These are phyloP conservation scores for Poecilia velifera DNA, from an alignment of 2,797 vertebrate species.

Conservation along the genomic window DNA sequence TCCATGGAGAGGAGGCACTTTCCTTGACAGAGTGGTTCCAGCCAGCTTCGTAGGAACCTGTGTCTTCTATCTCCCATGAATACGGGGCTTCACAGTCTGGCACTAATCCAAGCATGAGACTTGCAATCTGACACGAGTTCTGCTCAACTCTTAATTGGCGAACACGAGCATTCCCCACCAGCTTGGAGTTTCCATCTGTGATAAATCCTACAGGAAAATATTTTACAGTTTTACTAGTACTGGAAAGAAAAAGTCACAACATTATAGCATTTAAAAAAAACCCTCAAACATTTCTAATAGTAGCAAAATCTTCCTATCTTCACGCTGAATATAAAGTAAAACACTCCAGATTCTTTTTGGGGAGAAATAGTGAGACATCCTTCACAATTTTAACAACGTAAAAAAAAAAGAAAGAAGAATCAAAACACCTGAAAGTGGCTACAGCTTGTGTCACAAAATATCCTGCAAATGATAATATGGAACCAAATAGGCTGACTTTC, in stretches of 20 bases:
- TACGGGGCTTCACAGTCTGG: constrained; percentile 82
- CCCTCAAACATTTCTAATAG: not conserved
- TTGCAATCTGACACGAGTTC: constrained; percentile 76
- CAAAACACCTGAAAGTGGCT: not conserved
- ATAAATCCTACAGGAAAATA: constrained; percentile 85
- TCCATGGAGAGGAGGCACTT: constrained; percentile 78
- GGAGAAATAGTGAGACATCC: not conserved
- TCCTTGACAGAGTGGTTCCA: constrained; percentile 79
- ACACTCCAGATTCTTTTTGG: not conserved
- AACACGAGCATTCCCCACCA: constrained; percentile 89
- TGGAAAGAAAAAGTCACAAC: not conserved
- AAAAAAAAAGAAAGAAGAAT: not conserved
- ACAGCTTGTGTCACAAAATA: not conserved
- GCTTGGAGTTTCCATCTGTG: constrained; percentile 94
- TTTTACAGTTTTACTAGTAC: not conserved
- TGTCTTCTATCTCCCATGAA: constrained; percentile 87
- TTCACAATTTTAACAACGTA: not conserved
- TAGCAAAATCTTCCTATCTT: not conserved
- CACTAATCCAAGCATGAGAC: constrained; percentile 60
- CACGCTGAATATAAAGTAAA: not conserved
- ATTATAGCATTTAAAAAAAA: not conserved
- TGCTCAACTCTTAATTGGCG: constrained; percentile 88
- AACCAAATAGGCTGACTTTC: not conserved
- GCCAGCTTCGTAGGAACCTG: constrained; percentile 77
- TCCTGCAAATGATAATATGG: not conserved